Base-by-base conservation (phyloP, 2,113 vertebrate genomes). In the Megaceryle torquata region DNA sequence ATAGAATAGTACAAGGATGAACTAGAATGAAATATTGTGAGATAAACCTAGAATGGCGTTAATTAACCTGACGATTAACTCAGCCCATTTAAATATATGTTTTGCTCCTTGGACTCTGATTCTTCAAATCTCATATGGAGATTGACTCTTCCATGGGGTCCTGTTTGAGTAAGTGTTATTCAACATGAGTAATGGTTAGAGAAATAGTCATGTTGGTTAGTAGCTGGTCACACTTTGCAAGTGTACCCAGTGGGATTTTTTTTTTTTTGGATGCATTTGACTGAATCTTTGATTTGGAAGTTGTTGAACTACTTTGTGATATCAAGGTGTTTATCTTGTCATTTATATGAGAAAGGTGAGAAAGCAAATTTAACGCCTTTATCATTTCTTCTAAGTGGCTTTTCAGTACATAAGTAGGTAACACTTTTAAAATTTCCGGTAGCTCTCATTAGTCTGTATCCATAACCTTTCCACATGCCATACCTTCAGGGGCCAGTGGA, bases 31-130 rank as follows among this genome's bases (percentile, higher is more conserved):
- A 85, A 79, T 93, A 85, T 54, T 69, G 43, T 74, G 53, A 14
- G 83, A 87, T 91, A 95, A 94, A 87, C 57, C 28, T 87, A 87
- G 70, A 85, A 87, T 80, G 83, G 41, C 59, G 33, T 91, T 94
- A 96, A 93, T 96, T 94, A 97, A 95, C 77, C 67, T 86, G 89
- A 61, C 67, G 86, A 89, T 95, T 94, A 93, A 89, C 61, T 76
- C 65, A 84, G 31, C 29, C 67, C 35, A 24, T 81, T 96, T 92
- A 90, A 96, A 89, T 89, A 53, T 51, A 78, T 25, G 15, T 53
- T 88, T 91, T 92, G 39, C 26, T 82, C 21, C 77, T 89, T 91
- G 81, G 86, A 88, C 61, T 93, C 61, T 63, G 53, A 72, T 88
- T 46, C 29, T 80, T 93, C 77, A 63, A 15, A 37, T 76, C 65